These are phyloP conservation scores for Artemia franciscana DNA, from an alignment of 1,140 invertebrate genomes.

Conservation along the genomic window DNA sequence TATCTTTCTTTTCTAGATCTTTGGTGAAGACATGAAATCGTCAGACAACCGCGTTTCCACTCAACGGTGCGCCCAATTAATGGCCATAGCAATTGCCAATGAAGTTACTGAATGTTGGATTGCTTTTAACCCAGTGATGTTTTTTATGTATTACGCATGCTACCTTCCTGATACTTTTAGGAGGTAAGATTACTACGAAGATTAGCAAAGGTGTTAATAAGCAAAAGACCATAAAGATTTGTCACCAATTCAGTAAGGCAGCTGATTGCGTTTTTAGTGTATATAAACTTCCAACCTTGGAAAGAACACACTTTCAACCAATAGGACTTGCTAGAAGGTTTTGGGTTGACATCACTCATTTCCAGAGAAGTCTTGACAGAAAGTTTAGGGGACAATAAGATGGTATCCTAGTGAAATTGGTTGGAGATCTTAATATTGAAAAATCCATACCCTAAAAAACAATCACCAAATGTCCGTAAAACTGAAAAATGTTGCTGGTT, in stretches of 20 bases:
- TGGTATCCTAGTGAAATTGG: too few species aligned
- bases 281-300: background rate
- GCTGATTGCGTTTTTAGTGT: background rate
- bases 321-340: background rate
- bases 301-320: background rate
- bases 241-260: background rate
- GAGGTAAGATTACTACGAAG: constrained; percentile 25
- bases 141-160: constrained; percentile 32
- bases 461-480: too few species aligned
- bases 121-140: constrained; percentile 31
- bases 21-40: constrained; percentile 23
- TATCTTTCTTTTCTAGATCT: constrained; percentile 24
- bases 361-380: too few species aligned
- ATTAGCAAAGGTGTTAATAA: background rate
- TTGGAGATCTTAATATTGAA: too few species aligned
- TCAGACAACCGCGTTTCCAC: constrained; percentile 35
- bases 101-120: constrained; percentile 52
- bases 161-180: constrained; percentile 36
- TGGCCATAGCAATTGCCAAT: constrained; percentile 48
- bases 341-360: background rate
- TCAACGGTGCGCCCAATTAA: constrained; percentile 43
- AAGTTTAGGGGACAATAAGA: too few species aligned
- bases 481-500: too few species aligned
- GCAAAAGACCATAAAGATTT: background rate
- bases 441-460: too few species aligned